Conservation (phyloP, 2,888 invertebrate species). For the Drosophila mulleri region DNA sequence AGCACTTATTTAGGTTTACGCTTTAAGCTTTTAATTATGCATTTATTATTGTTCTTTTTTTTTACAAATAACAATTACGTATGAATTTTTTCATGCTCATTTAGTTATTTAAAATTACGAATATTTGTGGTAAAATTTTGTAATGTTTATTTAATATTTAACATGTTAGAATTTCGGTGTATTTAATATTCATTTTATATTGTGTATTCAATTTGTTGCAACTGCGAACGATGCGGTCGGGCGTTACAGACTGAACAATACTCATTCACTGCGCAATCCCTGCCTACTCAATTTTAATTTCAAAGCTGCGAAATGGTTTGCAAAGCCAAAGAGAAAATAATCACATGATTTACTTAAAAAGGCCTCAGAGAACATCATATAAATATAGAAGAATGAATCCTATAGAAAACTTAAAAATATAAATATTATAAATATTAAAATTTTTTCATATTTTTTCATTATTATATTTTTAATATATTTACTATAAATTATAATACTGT, state of each 20-base stretch:
- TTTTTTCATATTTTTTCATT: background rate
- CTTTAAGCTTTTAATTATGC: background rate
- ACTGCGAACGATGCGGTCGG: too few relatives aligned
- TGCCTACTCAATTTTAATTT: too few relatives aligned
- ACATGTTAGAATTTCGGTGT: background rate
- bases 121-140: background rate
- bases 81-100: too few relatives aligned
- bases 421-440: background rate
- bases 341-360: too few relatives aligned
- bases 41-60: background rate
- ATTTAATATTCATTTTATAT: background rate
- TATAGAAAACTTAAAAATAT: too few relatives aligned
- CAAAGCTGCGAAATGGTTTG: too few relatives aligned
- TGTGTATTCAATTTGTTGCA: background rate
- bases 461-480: background rate
- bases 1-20: background rate
- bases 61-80: constrained; percentile 2
- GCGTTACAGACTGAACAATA: too few relatives aligned
- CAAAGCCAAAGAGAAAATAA: fast-evolving
- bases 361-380: too few relatives aligned
- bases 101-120: background rate
- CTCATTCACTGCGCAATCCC: too few relatives aligned
- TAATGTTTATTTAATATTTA: background rate
- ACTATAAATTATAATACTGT: background rate
- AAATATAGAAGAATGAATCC: too few relatives aligned